Conservation (phyloP, 1,140 invertebrate species). For the Maniola jurtina region DNA sequence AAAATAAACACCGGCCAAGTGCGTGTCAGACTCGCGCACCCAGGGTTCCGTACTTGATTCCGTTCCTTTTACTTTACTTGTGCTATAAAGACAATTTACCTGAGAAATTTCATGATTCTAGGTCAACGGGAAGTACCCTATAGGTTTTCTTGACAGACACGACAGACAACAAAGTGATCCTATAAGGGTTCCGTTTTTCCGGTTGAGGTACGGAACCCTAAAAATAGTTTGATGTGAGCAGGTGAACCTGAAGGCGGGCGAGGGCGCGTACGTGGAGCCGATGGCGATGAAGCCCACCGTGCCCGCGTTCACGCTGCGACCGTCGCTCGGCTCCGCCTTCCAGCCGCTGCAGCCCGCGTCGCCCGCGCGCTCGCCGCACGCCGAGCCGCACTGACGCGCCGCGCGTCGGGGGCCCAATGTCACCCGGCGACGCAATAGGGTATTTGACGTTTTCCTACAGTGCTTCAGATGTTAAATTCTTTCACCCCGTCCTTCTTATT, state of each 20-base stretch:
- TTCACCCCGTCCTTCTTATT: too few relatives aligned
- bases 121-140: too few relatives aligned
- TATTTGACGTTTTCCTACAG: conserved; percentile 7
- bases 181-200: too few relatives aligned
- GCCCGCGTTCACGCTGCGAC: conserved; percentile 86
- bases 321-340: conserved; percentile 90
- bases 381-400: conserved; percentile 11
- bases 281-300: conserved; percentile 80
- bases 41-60: too few relatives aligned
- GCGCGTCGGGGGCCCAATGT: neutral
- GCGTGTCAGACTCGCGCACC: too few relatives aligned
- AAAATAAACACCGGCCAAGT: too few relatives aligned
- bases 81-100: too few relatives aligned
- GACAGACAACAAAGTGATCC: too few relatives aligned
- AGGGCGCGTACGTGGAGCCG: conserved; percentile 63
- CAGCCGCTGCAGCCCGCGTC: conserved; percentile 84
- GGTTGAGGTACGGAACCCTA: too few relatives aligned
- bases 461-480: neutral
- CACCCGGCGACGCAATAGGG: conserved; percentile 8
- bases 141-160: too few relatives aligned
- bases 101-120: too few relatives aligned
- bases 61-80: too few relatives aligned
- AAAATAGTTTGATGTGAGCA: conserved; percentile 23
- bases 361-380: conserved; percentile 55
- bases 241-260: conserved; percentile 81